These are phyloP conservation scores for Erythrocebus patas DNA, from an alignment of 2,113 vertebrate species.

Conservation along the genomic window DNA sequence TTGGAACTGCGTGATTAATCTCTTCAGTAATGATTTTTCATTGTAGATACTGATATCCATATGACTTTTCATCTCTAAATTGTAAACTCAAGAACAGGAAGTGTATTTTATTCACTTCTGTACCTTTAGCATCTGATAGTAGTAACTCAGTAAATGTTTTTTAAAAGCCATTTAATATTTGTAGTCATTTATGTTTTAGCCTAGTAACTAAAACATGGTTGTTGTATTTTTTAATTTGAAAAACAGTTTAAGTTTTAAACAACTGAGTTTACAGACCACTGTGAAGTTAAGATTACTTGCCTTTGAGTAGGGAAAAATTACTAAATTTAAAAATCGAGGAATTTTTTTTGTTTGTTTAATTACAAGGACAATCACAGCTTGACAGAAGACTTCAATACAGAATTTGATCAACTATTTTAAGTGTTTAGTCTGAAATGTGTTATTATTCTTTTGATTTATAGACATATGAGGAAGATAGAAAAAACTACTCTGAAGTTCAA, in stretches of 20 bases:
- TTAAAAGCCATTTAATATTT: background rate
- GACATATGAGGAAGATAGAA: slow-evolving; percentile 93
- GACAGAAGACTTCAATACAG: background rate
- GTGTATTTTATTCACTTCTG: background rate
- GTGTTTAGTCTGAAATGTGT: slow-evolving; percentile 38
- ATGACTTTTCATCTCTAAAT: background rate
- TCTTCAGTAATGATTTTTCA: background rate
- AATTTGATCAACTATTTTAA: slow-evolving; percentile 29
- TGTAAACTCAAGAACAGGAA: background rate
- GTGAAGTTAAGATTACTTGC: background rate
- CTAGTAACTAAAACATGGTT: background rate
- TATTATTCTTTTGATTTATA: slow-evolving; percentile 73
- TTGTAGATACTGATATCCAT: background rate
- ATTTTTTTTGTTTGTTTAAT: background rate
- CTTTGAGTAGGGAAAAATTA: slow-evolving; percentile 14
- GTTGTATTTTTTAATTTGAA: background rate
- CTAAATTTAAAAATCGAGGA: background rate
- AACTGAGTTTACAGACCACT: background rate
- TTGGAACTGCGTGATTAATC: background rate
- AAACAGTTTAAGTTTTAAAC: slow-evolving; percentile 38
- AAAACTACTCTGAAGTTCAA: slow-evolving; percentile 90
- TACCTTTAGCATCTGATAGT: background rate
- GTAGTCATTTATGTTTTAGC: background rate
- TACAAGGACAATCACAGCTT: background rate
- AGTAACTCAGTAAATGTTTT: background rate